Conservation (phyloP, 2,113 vertebrate genomes). For the Callaeas wilsoni region DNA sequence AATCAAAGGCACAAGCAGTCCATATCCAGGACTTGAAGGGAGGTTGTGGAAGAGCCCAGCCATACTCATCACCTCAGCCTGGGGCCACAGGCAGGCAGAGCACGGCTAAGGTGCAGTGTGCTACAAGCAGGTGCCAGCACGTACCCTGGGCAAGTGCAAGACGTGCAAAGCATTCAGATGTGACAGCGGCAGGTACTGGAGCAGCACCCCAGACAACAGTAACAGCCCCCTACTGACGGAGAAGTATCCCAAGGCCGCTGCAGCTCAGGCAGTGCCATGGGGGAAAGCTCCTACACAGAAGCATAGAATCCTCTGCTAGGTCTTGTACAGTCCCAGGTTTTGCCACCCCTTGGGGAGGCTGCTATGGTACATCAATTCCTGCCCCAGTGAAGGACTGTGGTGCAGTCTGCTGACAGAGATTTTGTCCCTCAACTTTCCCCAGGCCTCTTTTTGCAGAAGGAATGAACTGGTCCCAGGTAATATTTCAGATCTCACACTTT, state of each 20-base stretch:
- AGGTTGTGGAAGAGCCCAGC: not conserved
- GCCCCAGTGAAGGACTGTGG: not conserved
- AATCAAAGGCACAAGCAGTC: not conserved
- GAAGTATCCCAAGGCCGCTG: not conserved
- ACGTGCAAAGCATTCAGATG: rapidly evolving
- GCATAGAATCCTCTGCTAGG: not conserved
- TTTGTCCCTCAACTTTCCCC: not conserved
- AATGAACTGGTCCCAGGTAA: not conserved
- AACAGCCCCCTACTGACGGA: not conserved
- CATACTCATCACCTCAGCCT: not conserved
- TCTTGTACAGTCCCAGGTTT: not conserved
- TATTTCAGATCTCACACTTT: not conserved
- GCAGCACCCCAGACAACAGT: not conserved
- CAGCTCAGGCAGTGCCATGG: not conserved
- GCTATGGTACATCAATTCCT: not conserved
- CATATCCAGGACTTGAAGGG: not conserved
- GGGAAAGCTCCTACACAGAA: not conserved
- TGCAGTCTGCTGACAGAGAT: not conserved
- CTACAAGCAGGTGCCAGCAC: not conserved
- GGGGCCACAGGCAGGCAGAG: not conserved
- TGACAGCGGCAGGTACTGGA: not conserved
- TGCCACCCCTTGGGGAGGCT: not conserved
- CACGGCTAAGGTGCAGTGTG: rapidly evolving
- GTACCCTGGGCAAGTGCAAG: not conserved
- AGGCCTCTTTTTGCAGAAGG: not conserved